These are phyloP conservation scores for Siniperca chuatsi DNA, from an alignment of 2,113 vertebrate genomes.

Conservation along the genomic window DNA sequence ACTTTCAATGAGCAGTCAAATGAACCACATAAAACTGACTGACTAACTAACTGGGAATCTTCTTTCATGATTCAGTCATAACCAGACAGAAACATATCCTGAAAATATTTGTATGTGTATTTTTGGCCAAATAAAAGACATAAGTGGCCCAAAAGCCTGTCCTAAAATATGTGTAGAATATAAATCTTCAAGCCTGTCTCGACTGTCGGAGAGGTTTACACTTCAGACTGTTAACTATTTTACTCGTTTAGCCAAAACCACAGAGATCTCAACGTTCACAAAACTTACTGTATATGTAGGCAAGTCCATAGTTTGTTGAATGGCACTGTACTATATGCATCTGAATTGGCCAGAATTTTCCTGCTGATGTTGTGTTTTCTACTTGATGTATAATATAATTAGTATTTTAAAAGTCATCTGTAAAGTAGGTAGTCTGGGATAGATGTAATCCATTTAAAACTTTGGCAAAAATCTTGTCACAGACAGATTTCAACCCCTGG, in stretches of 20 bases:
- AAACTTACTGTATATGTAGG: slow-evolving; percentile 43
- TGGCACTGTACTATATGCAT: slow-evolving; percentile 57
- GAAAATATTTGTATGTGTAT: neutral
- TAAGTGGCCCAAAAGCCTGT: neutral
- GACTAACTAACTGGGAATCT: neutral
- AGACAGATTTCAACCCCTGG: slow-evolving; percentile 42
- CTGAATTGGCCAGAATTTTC: slow-evolving; percentile 62
- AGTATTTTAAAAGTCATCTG: slow-evolving; percentile 64
- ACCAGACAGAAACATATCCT: neutral
- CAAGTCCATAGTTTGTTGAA: slow-evolving; percentile 44
- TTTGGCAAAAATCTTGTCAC: slow-evolving; percentile 47
- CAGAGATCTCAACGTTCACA: slow-evolving; percentile 30
- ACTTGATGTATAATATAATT: slow-evolving; percentile 65
- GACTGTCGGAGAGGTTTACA: slow-evolving; percentile 66
- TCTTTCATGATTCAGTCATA: neutral
- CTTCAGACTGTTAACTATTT: slow-evolving; percentile 75
- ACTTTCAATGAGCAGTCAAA: neutral
- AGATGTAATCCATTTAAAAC: slow-evolving; percentile 60
- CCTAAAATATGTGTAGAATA: neutral
- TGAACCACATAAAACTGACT: slow-evolving; percentile 7
- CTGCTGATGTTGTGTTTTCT: slow-evolving; percentile 64
- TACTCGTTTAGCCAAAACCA: slow-evolving; percentile 47
- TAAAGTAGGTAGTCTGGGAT: slow-evolving; percentile 56
- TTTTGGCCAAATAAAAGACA: neutral
- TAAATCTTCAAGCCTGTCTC: slow-evolving; percentile 32